Conservation (phyloP, 2,888 invertebrate genomes). For the Cheilosia urbana region DNA sequence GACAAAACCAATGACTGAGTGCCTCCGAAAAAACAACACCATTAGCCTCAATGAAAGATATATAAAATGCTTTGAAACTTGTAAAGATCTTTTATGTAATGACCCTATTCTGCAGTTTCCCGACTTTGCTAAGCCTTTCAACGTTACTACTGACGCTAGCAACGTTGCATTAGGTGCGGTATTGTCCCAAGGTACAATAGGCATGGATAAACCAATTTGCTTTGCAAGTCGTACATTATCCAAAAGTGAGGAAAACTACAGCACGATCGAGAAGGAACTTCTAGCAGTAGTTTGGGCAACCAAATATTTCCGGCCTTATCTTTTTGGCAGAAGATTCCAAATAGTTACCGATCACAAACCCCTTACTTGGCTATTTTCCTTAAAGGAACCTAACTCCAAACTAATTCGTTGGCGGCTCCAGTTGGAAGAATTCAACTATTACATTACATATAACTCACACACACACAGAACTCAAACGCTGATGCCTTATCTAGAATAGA, state of each 20-base stretch:
- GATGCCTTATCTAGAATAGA: conserved; percentile 48
- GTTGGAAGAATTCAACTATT: conserved; percentile 78
- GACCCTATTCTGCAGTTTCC: conserved; percentile 80
- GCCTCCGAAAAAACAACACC: background rate
- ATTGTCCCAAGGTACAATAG: conserved; percentile 75
- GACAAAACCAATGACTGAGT: conserved; percentile 1
- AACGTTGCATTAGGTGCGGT: conserved; percentile 53
- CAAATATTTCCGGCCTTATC: conserved; percentile 31
- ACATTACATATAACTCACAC: conserved; percentile 71
- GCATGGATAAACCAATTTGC: conserved; percentile 76
- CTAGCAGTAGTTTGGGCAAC: conserved; percentile 79
- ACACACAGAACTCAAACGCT: conserved; percentile 48
- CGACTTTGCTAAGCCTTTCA: conserved; percentile 75
- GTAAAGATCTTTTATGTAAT: conserved; percentile 34
- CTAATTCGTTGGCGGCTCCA: conserved; percentile 80
- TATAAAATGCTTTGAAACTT: conserved; percentile 41
- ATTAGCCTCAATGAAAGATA: conserved; percentile 28
- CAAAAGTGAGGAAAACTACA: conserved; percentile 76
- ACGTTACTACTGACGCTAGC: conserved; percentile 66
- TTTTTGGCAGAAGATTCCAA: too few species aligned
- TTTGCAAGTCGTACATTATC: conserved; percentile 78
- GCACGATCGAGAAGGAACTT: conserved; percentile 76
- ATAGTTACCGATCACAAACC: too few species aligned
- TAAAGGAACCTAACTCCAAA: conserved; percentile 62
- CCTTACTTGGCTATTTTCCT: too few species aligned